A percentile compares a stretch with the other conserved stretches of the same genome.
Evolutionary conservation across 30 jellyfish, hydroid and myxozoan species (phyloP).

Genomic region (Sanderia malayensis): DNA sequence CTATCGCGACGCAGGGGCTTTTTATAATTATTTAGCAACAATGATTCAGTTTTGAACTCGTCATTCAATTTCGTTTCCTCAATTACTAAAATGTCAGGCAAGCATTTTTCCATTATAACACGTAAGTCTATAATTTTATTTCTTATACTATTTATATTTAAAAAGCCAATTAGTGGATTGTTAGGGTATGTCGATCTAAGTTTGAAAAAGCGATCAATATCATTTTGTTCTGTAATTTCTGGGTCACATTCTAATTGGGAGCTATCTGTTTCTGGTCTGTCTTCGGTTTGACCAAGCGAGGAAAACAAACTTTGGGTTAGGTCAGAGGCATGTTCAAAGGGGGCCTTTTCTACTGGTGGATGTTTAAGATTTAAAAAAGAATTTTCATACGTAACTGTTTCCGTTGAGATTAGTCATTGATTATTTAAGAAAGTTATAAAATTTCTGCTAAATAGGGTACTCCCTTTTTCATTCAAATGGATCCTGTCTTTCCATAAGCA

Average conservation of each 20-base stretch:
- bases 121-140: no score
- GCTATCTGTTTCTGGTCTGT: slow-evolving; percentile 1
- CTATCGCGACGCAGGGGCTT: no score
- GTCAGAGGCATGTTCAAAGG: slow-evolving; percentile 5
- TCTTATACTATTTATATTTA: no score
- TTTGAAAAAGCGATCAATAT: slow-evolving; percentile 1
- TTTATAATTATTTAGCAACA: no score
- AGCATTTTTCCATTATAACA: not conserved
- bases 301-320: slow-evolving; percentile 1
- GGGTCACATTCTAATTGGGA: slow-evolving; percentile 4
- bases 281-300: not conserved
- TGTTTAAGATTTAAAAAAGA: not conserved
- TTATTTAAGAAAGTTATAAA: not conserved
- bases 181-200: slow-evolving; percentile 1
- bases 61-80: slow-evolving; percentile 2
- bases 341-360: not conserved
- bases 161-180: no score
- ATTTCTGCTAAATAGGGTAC: slow-evolving; percentile 1
- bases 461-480: not conserved
- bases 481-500: slow-evolving; percentile 1
- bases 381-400: not conserved
- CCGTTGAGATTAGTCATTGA: not conserved
- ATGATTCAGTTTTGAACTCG: slow-evolving; percentile 2
- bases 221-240: not conserved
- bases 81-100: not conserved